Conservation (phyloP, 64 coral and sea anemone species). For the Actinia equina region DNA sequence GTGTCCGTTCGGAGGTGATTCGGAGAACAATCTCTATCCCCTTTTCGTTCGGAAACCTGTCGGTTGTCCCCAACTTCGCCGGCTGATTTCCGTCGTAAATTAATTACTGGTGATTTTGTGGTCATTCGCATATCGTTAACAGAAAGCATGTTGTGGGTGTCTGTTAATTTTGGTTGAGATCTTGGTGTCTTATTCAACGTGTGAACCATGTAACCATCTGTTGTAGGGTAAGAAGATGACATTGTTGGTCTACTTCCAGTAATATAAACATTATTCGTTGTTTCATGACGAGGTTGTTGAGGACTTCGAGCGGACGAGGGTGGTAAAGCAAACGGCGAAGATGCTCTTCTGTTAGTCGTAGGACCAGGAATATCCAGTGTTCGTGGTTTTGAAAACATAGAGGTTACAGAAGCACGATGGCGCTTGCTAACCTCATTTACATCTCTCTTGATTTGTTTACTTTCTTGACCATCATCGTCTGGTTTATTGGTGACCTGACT, state of each 20-base stretch:
- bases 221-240: not conserved
- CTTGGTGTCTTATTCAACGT: not conserved
- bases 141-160: not conserved
- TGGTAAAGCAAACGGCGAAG: not conserved
- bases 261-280: not conserved
- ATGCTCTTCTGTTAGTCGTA: not conserved
- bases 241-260: not conserved
- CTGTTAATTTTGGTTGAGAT: not conserved
- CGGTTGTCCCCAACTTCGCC: not conserved
- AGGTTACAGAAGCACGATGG: not conserved
- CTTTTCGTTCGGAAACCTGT: not conserved
- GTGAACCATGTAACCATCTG: not conserved
- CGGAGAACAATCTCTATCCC: slow-evolving; percentile 7
- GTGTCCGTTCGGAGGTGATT: not conserved
- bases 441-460: not conserved
- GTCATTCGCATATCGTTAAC: slow-evolving; percentile 10
- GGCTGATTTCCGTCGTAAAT: slow-evolving; percentile 1
- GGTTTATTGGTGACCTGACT: not conserved
- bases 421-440: not conserved
- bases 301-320: not conserved
- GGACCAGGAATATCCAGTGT: not conserved
- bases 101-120: not conserved
- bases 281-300: not conserved
- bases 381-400: not conserved
- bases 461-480: not conserved